Evolutionary conservation across 2,888 invertebrate species (phyloP), one percentile per base, ranked within the genome.

Genomic region (Pterostichus niger): DNA sequence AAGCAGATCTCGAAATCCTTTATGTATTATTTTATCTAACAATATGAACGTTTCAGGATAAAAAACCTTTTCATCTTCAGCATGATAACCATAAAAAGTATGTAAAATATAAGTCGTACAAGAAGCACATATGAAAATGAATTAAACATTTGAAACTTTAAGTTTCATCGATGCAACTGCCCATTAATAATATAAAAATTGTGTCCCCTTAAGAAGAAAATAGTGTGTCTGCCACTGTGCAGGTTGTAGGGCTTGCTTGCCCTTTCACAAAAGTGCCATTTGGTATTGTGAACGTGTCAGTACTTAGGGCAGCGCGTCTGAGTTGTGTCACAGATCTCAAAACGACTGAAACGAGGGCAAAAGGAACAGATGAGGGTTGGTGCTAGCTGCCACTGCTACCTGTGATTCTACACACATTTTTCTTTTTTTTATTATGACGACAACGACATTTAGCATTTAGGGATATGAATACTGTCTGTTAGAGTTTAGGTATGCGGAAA

Each of bases 251-350:
- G 44, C 75, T 40, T 77, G 75, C n/a, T 24, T 15, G 59, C 75
- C 82, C 82, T 82, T 82, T 75, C 15, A 82, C 82, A 75, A 75
- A 75, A 82, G 59, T 82, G 82, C 82, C 82, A 82, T 89, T 89
- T 86, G 86, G 87, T 87, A 89, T 89, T 89, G 89, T 89, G 85
- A 86, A 89, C 88, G 89, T 89, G 90, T 90, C 90, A 89, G 87
- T 89, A 89, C 89, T 89, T 89, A 90, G 89, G 87, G 89, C 88
- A 87, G 87, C 85, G 86, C 49, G 61, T 75, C 52, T 52, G 13
- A 75, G 52, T 59, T 61, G 61, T 59, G 61, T 59, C 56, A 78
- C 59, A 59, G 44, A 56, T 78, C 40, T 77, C 56, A 15, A 59
- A 77, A 77, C 77, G 49, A 31, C 31, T 75, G 75, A 76, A 76